These are phyloP conservation scores for Danio rerio DNA, from an alignment of 2,113 vertebrate genomes.

Conservation along the genomic window DNA sequence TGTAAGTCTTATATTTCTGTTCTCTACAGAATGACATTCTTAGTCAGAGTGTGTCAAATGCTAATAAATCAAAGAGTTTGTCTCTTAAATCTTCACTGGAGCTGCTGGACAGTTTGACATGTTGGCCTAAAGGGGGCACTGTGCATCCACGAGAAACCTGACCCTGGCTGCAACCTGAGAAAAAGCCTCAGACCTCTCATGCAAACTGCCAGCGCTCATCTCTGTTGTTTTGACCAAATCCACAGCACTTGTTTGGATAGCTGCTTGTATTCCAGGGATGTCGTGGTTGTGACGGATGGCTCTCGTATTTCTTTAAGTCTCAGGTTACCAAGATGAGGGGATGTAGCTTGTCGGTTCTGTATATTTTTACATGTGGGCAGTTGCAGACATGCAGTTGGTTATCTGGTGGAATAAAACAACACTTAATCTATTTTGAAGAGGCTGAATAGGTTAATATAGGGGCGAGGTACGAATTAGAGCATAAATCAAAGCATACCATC, in stretches of 20 bases:
- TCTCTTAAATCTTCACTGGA: neutral
- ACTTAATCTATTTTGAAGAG: neutral
- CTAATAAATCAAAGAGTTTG: conserved; percentile 36
- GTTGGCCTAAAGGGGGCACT: conserved; percentile 87
- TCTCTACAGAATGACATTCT: conserved; percentile 1
- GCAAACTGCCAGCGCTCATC: conserved; percentile 6
- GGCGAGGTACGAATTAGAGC: too few species aligned
- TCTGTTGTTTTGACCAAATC: conserved; percentile 30
- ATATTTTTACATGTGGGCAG: neutral
- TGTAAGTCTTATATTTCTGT: conserved; percentile 3
- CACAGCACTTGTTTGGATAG: conserved; percentile 41
- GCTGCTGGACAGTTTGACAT: neutral
- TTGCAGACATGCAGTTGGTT: conserved; percentile 23
- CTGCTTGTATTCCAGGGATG: conserved; percentile 41
- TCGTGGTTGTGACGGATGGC: conserved; percentile 19
- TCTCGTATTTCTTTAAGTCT: conserved; percentile 13
- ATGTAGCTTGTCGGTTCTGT: conserved; percentile 6
- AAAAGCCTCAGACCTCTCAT: conserved; percentile 1
- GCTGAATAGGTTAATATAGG: too few species aligned
- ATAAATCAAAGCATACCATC: too few species aligned
- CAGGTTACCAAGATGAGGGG: conserved; percentile 1
- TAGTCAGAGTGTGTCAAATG: conserved; percentile 29
- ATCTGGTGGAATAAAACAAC: neutral
- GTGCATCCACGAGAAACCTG: conserved; percentile 70
- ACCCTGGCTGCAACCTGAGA: neutral